These are phyloP conservation scores for Agrotis segetum DNA, from an alignment of 2,888 invertebrate species.

Conservation along the genomic window DNA sequence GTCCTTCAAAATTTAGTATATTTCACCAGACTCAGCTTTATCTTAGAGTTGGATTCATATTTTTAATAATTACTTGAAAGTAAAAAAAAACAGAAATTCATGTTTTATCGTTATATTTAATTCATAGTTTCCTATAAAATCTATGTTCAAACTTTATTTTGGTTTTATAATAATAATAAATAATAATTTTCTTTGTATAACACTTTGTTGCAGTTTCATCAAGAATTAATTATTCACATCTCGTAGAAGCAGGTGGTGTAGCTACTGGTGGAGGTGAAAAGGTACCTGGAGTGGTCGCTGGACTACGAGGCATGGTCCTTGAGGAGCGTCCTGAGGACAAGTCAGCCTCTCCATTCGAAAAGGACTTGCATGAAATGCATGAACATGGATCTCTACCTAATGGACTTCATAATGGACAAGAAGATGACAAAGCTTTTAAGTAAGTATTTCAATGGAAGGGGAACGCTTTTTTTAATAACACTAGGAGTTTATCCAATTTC, in stretches of 20 bases:
- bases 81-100: neutral
- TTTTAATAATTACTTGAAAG: neutral
- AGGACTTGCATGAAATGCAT: constrained; percentile 87
- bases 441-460: constrained; percentile 88
- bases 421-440: constrained; percentile 98
- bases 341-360: constrained; percentile 87
- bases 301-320: constrained; percentile 86
- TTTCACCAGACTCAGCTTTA: neutral
- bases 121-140: neutral
- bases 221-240: constrained; percentile 64
- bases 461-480: neutral
- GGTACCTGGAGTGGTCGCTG: constrained; percentile 85
- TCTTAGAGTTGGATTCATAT: neutral
- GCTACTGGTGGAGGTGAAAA: constrained; percentile 81
- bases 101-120: neutral
- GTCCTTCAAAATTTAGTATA: neutral
- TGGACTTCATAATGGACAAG: constrained; percentile 92
- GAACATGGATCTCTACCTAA: constrained; percentile 89
- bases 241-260: constrained; percentile 70
- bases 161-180: constrained; percentile 19
- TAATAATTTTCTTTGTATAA: constrained; percentile 50
- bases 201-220: constrained; percentile 62
- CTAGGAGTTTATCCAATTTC: no score
- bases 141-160: neutral
- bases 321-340: constrained; percentile 87